Base-by-base conservation (phyloP, 2,797 vertebrate species). In the Tapera naevia region DNA sequence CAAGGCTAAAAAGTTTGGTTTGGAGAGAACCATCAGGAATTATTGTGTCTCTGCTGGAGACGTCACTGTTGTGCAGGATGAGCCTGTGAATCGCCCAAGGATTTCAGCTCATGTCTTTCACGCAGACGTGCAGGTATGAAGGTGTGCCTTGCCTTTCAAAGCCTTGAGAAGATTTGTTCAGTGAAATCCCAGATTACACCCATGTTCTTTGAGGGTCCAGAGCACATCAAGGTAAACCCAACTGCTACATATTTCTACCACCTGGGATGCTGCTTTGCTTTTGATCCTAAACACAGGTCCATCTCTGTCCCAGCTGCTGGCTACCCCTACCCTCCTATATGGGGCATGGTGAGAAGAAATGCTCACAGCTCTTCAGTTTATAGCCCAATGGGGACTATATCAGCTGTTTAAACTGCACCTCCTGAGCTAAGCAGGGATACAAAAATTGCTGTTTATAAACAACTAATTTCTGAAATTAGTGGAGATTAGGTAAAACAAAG, bases 1-100 rank as follows among this genome's bases (percentile, higher is more conserved):
- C 78, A 78, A 78, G 70, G 48, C 39, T 96, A 90, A 93, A 28
- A 94, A 87, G 85, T 86, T 57, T 62, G 72, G 75, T 72, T 94
- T 73, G 86, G 86, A 76, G 91, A 93, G 87, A 94, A 85, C 37
- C 11, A 2, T 84, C 17, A 15, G 86, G 92, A 95, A 94, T 88
- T 45, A 7, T 23, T 9, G 1, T 21, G 62, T 82, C 67, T 83
- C 41, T 81, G 62, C 78, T 37, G 28, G 32, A 90, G 65, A 32
- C 64, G 39, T 39, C 58, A 53, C 18, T 14, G 61, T 17, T 24
- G 45, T 0, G 0, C 71, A 80, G 43, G 87, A 79, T 0, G 3
- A 92, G 58, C 28, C 56, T 0, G 0, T 28, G 48, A 74, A 62
- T 58, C 0, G 1, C 16, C 46, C 4, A 2, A 78, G 70, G 50